phyloP scores from a whole-genome alignment of 2,888 invertebrate genomes.

The Ichneumon xanthorius region DNA sequence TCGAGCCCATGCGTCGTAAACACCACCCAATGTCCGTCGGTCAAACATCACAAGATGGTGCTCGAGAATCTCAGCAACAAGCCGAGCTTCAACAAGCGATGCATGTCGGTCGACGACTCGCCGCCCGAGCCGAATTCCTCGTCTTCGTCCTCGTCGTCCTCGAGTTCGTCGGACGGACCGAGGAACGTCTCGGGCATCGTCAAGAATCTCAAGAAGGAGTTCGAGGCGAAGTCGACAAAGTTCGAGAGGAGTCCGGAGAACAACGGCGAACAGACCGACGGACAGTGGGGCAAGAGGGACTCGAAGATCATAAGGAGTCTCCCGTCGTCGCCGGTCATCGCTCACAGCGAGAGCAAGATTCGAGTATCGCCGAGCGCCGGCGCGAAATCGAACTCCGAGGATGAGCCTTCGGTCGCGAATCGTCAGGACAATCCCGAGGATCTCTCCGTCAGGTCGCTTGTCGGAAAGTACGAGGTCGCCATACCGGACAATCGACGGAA shows the following conservation, averaged over 20 bases:
- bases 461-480: slow-evolving; percentile 91
- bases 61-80: slow-evolving; percentile 85
- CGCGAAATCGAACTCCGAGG: slow-evolving; percentile 41
- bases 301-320: slow-evolving; percentile 81
- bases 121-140: slow-evolving; percentile 70
- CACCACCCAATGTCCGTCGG: slow-evolving; percentile 86
- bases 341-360: slow-evolving; percentile 85
- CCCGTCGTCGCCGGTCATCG: slow-evolving; percentile 87
- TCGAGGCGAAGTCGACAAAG: slow-evolving; percentile 90
- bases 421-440: slow-evolving; percentile 86
- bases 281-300: slow-evolving; percentile 78
- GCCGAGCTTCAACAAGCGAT: slow-evolving; percentile 80
- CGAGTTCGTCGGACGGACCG: slow-evolving; percentile 78
- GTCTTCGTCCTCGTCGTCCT: slow-evolving; percentile 61
- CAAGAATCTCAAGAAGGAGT: slow-evolving; percentile 94
- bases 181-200: slow-evolving; percentile 90
- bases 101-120: slow-evolving; percentile 83
- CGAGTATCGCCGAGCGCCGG: slow-evolving; percentile 70
- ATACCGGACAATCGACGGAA: slow-evolving; percentile 75
- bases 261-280: slow-evolving; percentile 68
- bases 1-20: slow-evolving; percentile 84
- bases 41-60: slow-evolving; percentile 86
- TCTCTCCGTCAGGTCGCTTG: slow-evolving; percentile 90
- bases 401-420: slow-evolving; percentile 23
- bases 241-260: slow-evolving; percentile 79